phyloP scores from a whole-genome alignment of 2,797 vertebrate genomes.

The Anomalospiza imberbis region DNA sequence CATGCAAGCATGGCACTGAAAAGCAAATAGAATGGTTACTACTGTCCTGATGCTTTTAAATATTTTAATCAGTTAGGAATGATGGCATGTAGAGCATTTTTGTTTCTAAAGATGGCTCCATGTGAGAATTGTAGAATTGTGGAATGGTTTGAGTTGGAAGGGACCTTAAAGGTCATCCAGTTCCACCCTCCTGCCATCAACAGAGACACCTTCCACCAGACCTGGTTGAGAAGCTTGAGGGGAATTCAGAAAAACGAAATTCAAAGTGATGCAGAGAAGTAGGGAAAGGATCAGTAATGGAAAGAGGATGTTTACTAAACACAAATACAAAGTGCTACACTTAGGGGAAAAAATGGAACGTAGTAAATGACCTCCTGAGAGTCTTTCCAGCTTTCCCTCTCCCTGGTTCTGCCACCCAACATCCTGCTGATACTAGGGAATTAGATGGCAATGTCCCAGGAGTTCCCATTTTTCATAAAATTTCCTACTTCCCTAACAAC shows the following conservation, averaged over 20 bases:
- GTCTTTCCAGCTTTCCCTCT: background rate
- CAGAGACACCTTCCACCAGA: background rate
- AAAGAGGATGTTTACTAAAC: background rate
- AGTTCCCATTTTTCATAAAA: background rate
- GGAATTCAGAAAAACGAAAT: background rate
- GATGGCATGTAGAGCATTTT: background rate
- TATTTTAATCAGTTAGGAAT: background rate
- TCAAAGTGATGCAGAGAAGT: background rate
- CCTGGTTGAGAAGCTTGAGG: background rate
- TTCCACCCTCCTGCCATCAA: background rate
- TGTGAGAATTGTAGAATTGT: background rate
- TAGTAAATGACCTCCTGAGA: background rate
- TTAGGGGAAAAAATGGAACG: fast-evolving
- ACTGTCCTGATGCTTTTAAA: background rate
- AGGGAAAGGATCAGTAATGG: background rate
- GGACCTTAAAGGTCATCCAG: background rate
- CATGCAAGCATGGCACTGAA: background rate
- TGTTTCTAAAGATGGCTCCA: background rate
- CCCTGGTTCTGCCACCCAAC: background rate
- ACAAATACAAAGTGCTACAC: background rate
- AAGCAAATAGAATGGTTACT: background rate
- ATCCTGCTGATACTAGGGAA: background rate
- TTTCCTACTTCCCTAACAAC: background rate
- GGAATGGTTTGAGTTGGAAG: no score
- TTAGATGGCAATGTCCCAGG: background rate